Evolutionary conservation across 2,797 vertebrate genomes (phyloP).

Genomic region (Alectoris magna): DNA sequence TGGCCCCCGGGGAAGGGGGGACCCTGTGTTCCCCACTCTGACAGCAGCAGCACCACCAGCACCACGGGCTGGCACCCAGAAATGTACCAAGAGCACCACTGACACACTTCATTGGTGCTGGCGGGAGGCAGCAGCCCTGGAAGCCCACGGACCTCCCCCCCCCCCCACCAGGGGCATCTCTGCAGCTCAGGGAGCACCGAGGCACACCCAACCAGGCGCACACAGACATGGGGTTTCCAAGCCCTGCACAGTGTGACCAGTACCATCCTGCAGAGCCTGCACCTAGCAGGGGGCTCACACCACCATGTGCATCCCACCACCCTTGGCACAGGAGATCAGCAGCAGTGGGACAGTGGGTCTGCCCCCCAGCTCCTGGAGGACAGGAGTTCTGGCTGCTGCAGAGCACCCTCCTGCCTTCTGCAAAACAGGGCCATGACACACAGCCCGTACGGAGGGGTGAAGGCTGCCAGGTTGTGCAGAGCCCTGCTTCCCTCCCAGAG

Average conservation of each 20-base stretch:
- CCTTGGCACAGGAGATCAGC: not conserved
- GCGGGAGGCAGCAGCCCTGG: not conserved
- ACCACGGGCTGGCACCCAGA: not conserved
- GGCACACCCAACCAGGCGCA: too few relatives aligned
- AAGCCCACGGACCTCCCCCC: not conserved
- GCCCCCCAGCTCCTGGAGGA: not conserved
- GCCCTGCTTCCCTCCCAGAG: not conserved
- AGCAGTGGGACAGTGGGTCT: too few relatives aligned
- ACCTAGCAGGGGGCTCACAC: not conserved
- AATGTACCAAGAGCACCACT: not conserved
- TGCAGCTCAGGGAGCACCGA: not conserved
- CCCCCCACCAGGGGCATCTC: not conserved
- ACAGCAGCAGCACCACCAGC: not conserved
- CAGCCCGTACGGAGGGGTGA: not conserved
- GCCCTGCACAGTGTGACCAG: too few relatives aligned
- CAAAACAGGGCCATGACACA: not conserved
- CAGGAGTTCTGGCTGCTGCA: not conserved
- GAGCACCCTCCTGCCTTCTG: not conserved
- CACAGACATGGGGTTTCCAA: not conserved
- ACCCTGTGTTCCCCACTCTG: not conserved
- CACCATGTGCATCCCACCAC: not conserved
- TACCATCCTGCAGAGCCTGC: not conserved
- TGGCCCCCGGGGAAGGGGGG: not conserved
- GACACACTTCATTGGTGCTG: too few relatives aligned
- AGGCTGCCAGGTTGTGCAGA: too few relatives aligned